A percentile compares a stretch with the other conserved stretches of the same genome.
phyloP scores from a whole-genome alignment of 92 coral and sea anemone genomes.

The Parazoanthus atlanticus region DNA sequence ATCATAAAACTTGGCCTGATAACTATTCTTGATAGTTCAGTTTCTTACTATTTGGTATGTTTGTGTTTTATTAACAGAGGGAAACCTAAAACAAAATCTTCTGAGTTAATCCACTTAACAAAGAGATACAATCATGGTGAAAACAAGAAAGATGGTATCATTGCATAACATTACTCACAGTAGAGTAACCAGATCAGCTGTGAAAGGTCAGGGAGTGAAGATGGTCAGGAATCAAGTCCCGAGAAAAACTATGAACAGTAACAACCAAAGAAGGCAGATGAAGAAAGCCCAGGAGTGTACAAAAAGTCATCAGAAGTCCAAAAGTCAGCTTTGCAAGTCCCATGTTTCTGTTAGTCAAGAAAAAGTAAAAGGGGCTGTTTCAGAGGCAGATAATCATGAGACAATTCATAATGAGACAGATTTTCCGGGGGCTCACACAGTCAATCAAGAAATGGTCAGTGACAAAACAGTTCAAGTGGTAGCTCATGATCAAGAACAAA shows the following conservation, averaged over 20 bases:
- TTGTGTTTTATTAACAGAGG: too few relatives aligned
- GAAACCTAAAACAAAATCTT: too few relatives aligned
- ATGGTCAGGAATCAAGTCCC: neutral
- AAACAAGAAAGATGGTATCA: conserved; percentile 30
- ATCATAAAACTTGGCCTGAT: too few relatives aligned
- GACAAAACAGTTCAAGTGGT: neutral
- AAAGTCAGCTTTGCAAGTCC: neutral
- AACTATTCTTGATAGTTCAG: too few relatives aligned
- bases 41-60: too few relatives aligned
- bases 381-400: neutral
- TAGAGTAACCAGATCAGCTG: conserved; percentile 31
- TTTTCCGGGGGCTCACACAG: neutral
- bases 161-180: neutral
- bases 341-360: neutral
- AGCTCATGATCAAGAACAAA: neutral
- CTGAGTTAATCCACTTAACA: neutral
- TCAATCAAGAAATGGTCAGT: neutral
- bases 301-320: neutral
- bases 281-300: neutral
- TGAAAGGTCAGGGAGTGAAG: neutral
- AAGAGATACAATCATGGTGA: conserved; percentile 6
- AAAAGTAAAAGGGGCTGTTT: neutral
- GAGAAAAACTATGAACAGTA: neutral
- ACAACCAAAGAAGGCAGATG: neutral
- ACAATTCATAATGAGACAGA: neutral